phyloP scores from a whole-genome alignment of 2,113 vertebrate species.

The Cynoglossus semilaevis region DNA sequence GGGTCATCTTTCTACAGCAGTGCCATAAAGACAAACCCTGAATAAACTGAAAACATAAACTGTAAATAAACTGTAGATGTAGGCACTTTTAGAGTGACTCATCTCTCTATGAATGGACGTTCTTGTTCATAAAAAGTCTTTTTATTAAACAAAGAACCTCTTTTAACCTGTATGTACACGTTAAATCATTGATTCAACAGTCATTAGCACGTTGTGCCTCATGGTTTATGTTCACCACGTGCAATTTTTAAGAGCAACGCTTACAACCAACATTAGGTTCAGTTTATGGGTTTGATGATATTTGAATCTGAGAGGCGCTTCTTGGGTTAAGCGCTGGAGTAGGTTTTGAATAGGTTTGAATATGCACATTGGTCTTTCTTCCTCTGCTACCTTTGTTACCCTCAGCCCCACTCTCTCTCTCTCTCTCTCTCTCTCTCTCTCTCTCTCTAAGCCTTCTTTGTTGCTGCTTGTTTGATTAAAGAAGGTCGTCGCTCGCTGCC shows the following conservation, averaged over 20 bases:
- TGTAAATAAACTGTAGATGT: too few species aligned
- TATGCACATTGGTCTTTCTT: constrained; percentile 37
- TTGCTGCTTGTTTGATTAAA: constrained; percentile 7
- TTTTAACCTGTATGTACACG: too few species aligned
- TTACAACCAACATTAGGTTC: constrained; percentile 5
- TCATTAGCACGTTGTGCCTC: neutral
- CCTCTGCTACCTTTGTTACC: constrained; percentile 3
- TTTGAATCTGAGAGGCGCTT: constrained; percentile 25
- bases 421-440: neutral
- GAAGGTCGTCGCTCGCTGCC: constrained; percentile 15
- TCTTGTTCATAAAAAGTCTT: too few species aligned
- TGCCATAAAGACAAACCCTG: too few species aligned
- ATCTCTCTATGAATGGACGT: too few species aligned
- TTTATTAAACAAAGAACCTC: too few species aligned
- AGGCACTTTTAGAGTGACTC: too few species aligned
- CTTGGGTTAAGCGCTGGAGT: too few species aligned
- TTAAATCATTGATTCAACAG: too few species aligned
- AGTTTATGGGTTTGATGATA: constrained; percentile 7
- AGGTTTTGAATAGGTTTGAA: constrained; percentile 63
- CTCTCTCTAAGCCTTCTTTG: constrained; percentile 7
- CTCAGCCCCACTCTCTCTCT: constrained; percentile 7
- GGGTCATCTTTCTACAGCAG: too few species aligned
- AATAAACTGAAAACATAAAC: too few species aligned
- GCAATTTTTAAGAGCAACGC: constrained; percentile 2
- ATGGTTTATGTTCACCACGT: constrained; percentile 6